These are phyloP conservation scores for Ranitomeya imitator DNA, from an alignment of 2,113 vertebrate genomes.

Conservation along the genomic window DNA sequence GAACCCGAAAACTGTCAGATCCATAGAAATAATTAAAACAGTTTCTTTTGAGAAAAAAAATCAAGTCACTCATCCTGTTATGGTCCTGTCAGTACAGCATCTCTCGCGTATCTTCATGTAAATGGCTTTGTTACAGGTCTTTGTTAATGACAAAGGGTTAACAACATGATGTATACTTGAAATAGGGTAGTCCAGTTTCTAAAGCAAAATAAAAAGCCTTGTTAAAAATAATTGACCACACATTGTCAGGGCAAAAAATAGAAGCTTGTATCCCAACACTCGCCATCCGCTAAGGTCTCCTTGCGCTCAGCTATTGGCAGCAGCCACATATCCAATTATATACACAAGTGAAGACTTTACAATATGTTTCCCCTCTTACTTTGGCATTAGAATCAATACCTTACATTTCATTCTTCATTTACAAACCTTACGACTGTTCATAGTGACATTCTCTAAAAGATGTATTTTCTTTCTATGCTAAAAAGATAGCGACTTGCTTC, in stretches of 20 bases:
- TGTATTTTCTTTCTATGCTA: conserved; percentile 8
- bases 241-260: not conserved
- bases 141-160: not conserved
- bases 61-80: too few species aligned
- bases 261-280: not conserved
- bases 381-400: not conserved
- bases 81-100: too few species aligned
- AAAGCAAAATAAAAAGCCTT: not conserved
- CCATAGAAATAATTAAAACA: too few species aligned
- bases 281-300: not conserved
- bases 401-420: not conserved
- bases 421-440: not conserved
- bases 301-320: not conserved
- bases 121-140: too few species aligned
- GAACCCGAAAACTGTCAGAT: too few species aligned
- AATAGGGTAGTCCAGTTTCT: not conserved
- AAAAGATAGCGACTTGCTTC: conserved; percentile 28
- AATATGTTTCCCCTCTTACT: not conserved
- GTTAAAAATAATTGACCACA: not conserved
- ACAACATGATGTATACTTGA: not conserved
- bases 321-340: not conserved
- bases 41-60: too few species aligned
- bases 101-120: too few species aligned
- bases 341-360: not conserved
- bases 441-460: not conserved